These are phyloP conservation scores for Gila orcuttii DNA, from an alignment of 2,113 vertebrate genomes.

Conservation along the genomic window DNA sequence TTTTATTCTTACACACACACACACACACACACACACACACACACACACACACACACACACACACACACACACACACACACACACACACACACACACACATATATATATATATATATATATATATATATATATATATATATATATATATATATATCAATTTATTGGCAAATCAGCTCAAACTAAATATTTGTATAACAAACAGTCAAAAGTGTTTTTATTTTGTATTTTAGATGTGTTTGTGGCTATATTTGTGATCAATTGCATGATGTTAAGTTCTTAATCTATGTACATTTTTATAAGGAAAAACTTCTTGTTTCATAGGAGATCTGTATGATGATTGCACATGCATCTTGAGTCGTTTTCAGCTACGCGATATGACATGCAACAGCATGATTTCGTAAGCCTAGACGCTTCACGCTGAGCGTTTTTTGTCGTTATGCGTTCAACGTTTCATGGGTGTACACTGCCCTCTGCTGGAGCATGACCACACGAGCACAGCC, in stretches of 20 bases:
- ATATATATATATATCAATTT: too few relatives aligned
- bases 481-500: neutral
- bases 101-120: too few relatives aligned
- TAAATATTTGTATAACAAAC: too few relatives aligned
- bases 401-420: conserved; percentile 11
- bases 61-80: too few relatives aligned
- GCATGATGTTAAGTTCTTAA: neutral
- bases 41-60: too few relatives aligned
- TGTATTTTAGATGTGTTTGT: neutral
- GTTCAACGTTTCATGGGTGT: conserved; percentile 60
- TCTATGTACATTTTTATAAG: neutral
- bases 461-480: conserved; percentile 73
- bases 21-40: too few relatives aligned
- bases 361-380: neutral
- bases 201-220: neutral
- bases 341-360: neutral
- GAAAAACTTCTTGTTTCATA: neutral
- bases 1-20: too few relatives aligned
- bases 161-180: too few relatives aligned
- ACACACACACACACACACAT: too few relatives aligned
- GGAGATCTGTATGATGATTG: neutral
- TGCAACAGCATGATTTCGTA: conserved; percentile 24
- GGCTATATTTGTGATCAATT: neutral
- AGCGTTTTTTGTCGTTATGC: neutral
- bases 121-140: too few relatives aligned